Percentiles rank a stretch among this genome's conserved stretches.
Conservation (phyloP, 2,888 invertebrate genomes). For the Aphodius sticticus region DNA sequence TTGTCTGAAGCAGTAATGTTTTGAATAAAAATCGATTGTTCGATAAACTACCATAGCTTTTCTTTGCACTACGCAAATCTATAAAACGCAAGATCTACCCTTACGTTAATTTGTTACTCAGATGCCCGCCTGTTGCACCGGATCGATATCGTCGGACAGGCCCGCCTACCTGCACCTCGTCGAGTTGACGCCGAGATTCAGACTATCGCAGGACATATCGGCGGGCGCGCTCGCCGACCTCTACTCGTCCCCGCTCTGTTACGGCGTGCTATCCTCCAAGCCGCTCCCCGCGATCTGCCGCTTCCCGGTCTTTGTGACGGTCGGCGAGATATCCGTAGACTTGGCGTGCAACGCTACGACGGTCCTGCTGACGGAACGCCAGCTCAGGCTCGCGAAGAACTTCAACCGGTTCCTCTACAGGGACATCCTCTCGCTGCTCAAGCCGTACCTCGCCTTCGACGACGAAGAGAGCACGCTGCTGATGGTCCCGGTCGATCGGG, state of each 20-base stretch:
- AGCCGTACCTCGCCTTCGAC: slow-evolving; percentile 66
- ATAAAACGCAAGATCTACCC: neutral
- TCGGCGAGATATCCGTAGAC: slow-evolving; percentile 66
- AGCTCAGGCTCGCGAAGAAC: slow-evolving; percentile 64
- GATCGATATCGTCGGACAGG: slow-evolving; percentile 53
- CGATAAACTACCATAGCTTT: too few relatives aligned
- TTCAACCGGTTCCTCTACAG: slow-evolving; percentile 82
- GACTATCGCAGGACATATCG: slow-evolving; percentile 61
- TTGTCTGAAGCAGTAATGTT: too few relatives aligned
- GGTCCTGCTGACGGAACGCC: slow-evolving; percentile 58
- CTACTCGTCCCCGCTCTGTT: slow-evolving; percentile 63
- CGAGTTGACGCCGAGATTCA: slow-evolving; percentile 64
- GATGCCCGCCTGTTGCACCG: slow-evolving; percentile 63
- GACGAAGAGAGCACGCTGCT: slow-evolving; percentile 62
- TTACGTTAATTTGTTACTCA: slow-evolving; percentile 50
- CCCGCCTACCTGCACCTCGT: slow-evolving; percentile 67
- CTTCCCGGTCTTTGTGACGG: slow-evolving; percentile 79
- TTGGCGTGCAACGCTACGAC: slow-evolving; percentile 63
- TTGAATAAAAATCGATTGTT: too few relatives aligned
- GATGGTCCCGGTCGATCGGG: slow-evolving; percentile 27
- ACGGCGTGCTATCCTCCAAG: slow-evolving; percentile 70
- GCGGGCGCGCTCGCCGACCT: slow-evolving; percentile 64
- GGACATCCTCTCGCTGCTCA: slow-evolving; percentile 71
- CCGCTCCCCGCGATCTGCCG: slow-evolving; percentile 68
- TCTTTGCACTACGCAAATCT: neutral